Percentiles rank a stretch among this genome's conserved stretches.
Evolutionary conservation across 1,140 invertebrate genomes (phyloP).

Genomic region (Leucophenga varia): DNA sequence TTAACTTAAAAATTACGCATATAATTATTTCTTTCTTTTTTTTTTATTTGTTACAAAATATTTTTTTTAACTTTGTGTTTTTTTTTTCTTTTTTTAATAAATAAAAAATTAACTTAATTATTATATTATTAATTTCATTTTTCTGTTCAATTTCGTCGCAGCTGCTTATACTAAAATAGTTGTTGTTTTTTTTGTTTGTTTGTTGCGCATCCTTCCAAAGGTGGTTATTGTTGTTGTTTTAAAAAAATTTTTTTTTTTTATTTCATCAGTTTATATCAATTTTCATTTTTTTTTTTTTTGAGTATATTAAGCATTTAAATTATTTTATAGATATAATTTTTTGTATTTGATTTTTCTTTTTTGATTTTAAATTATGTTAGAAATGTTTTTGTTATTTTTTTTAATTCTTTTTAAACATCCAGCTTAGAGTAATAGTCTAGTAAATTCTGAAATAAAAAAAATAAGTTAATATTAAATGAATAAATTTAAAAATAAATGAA

Average conservation of each 20-base stretch:
- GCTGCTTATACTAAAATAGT: no score
- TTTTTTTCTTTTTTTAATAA: slow-evolving; percentile 11
- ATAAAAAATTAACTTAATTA: no score
- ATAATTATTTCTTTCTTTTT: slow-evolving; percentile 21
- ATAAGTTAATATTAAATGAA: slow-evolving; percentile 8
- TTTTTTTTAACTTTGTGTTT: slow-evolving; percentile 23
- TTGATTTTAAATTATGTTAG: slow-evolving; percentile 22
- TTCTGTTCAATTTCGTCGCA: no score
- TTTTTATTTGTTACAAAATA: slow-evolving; percentile 32
- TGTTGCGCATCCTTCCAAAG: no score
- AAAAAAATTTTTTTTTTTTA: no score
- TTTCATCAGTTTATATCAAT: no score
- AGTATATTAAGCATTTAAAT: neutral
- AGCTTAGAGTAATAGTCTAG: slow-evolving; percentile 64
- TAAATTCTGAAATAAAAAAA: slow-evolving; percentile 63
- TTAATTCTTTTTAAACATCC: slow-evolving; percentile 9
- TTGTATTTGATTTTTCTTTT: slow-evolving; percentile 22
- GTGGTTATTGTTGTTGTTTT: no score
- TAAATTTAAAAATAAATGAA: slow-evolving; percentile 6
- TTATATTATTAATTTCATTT: no score
- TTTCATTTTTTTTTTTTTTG: neutral
- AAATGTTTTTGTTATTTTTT: no score
- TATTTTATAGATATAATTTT: neutral
- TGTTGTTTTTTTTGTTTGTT: no score
- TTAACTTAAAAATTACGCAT: slow-evolving; percentile 5